Percentiles rank a stretch among this genome's conserved stretches.
These are phyloP conservation scores for Anolis carolinensis DNA, from an alignment of 2,113 vertebrate species.

Conservation along the genomic window DNA sequence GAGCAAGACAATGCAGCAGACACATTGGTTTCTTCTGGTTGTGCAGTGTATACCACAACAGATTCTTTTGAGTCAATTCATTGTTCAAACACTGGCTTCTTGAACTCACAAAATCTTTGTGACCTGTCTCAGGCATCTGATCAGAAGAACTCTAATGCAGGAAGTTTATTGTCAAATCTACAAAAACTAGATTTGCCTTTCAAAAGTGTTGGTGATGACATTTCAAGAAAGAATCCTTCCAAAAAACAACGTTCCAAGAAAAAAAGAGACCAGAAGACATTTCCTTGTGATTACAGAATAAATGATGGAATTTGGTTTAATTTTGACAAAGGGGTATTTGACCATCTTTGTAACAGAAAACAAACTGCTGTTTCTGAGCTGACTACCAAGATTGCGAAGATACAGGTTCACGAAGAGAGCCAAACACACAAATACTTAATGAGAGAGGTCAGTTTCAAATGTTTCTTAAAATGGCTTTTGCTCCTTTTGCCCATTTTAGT, in stretches of 20 bases:
- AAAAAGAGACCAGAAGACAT: slow-evolving; percentile 4
- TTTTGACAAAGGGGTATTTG: slow-evolving; percentile 9
- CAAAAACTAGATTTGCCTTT: slow-evolving; percentile 25
- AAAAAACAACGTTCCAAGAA: slow-evolving; percentile 33
- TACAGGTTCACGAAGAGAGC: slow-evolving; percentile 33
- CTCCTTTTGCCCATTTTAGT: not conserved
- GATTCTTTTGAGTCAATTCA: slow-evolving; percentile 17
- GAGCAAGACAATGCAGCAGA: slow-evolving; percentile 50
- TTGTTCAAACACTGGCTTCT: not conserved
- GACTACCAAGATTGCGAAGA: not conserved
- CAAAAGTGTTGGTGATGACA: not conserved
- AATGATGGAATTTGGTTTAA: not conserved
- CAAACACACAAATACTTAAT: slow-evolving; percentile 15
- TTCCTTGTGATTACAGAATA: not conserved
- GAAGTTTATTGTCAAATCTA: not conserved
- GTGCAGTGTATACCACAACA: slow-evolving; percentile 50
- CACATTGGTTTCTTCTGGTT: slow-evolving; percentile 64
- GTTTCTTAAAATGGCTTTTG: not conserved
- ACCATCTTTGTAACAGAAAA: not conserved
- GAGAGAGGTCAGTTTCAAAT: slow-evolving; percentile 42
- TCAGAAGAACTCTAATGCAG: slow-evolving; percentile 1
- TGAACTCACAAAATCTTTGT: not conserved
- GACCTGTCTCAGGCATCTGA: not conserved
- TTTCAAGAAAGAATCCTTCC: not conserved
- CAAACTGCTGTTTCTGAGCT: slow-evolving; percentile 14